These are phyloP conservation scores for Columba guinea DNA, from an alignment of 2,797 vertebrate species.

Conservation along the genomic window DNA sequence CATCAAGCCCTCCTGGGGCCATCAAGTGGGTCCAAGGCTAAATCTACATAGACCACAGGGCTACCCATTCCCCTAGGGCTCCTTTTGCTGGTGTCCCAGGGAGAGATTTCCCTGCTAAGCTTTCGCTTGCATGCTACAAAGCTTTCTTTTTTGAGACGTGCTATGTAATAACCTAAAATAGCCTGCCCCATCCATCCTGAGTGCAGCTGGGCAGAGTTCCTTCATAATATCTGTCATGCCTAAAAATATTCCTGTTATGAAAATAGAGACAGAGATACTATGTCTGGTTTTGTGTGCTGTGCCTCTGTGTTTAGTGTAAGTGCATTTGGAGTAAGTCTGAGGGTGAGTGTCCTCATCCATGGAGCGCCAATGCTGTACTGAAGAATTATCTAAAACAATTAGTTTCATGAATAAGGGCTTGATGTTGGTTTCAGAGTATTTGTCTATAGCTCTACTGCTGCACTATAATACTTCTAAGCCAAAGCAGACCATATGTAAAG, in stretches of 20 bases:
- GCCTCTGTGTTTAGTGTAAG: not conserved
- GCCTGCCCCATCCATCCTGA: slow-evolving; percentile 32
- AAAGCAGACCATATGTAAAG: not conserved
- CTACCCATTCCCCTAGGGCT: not conserved
- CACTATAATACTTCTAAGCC: not conserved
- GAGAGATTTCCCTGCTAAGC: not conserved
- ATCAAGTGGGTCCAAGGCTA: not conserved
- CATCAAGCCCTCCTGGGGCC: not conserved
- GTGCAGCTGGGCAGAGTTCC: slow-evolving; percentile 31
- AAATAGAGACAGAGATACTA: slow-evolving; percentile 39
- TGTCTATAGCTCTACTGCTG: not conserved
- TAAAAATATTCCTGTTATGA: slow-evolving; percentile 66
- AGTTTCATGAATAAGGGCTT: not conserved
- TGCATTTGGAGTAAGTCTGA: not conserved
- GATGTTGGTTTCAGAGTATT: not conserved
- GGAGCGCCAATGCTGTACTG: not conserved
- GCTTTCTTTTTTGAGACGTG: slow-evolving; percentile 45
- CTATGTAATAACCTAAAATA: slow-evolving; percentile 55
- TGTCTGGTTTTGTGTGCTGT: not conserved
- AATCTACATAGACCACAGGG: not conserved
- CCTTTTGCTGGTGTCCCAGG: not conserved
- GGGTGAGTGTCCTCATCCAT: not conserved
- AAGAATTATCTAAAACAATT: not conserved
- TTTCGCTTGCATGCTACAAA: slow-evolving; percentile 1
- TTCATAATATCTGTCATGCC: slow-evolving; percentile 56